Conservation (phyloP, 1,140 invertebrate species). For the Diachasmimorpha longicaudata region DNA sequence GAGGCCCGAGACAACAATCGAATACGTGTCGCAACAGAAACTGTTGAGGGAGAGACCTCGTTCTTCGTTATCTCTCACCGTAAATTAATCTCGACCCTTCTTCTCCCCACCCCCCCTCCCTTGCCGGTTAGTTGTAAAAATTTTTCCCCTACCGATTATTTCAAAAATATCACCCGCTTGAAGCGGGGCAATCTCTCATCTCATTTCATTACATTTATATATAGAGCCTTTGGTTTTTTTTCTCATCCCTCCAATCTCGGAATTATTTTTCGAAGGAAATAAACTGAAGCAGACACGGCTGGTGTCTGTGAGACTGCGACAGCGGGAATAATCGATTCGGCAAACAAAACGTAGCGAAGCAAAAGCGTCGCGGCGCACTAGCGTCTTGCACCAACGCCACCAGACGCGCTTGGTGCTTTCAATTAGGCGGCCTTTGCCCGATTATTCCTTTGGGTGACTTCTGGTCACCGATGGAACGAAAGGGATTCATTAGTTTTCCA, state of each 20-base stretch:
- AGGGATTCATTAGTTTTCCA: not conserved
- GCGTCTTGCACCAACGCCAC: slow-evolving; percentile 34
- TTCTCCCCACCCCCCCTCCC: slow-evolving; percentile 24
- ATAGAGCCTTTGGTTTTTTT: not conserved
- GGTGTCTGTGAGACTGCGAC: not conserved
- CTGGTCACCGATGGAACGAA: not conserved
- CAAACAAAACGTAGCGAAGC: slow-evolving; percentile 14
- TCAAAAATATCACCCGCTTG: slow-evolving; percentile 43
- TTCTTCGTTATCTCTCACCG: slow-evolving; percentile 60
- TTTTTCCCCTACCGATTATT: slow-evolving; percentile 40
- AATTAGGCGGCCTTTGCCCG: slow-evolving; percentile 36
- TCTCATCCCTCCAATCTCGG: not conserved
- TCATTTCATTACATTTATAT: not conserved
- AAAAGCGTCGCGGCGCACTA: slow-evolving; percentile 21
- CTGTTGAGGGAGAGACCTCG: slow-evolving; percentile 12
- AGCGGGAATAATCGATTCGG: slow-evolving; percentile 26
- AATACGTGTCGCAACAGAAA: slow-evolving; percentile 41
- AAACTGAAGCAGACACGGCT: not conserved
- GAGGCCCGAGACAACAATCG: slow-evolving; percentile 50
- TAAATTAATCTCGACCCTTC: slow-evolving; percentile 55
- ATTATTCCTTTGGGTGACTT: not conserved
- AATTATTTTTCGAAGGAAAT: not conserved
- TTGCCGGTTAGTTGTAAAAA: not conserved
- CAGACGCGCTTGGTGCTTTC: slow-evolving; percentile 46
- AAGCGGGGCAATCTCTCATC: not conserved